Base-by-base conservation (phyloP, 2,797 vertebrate species). In the Luscinia megarhynchos region DNA sequence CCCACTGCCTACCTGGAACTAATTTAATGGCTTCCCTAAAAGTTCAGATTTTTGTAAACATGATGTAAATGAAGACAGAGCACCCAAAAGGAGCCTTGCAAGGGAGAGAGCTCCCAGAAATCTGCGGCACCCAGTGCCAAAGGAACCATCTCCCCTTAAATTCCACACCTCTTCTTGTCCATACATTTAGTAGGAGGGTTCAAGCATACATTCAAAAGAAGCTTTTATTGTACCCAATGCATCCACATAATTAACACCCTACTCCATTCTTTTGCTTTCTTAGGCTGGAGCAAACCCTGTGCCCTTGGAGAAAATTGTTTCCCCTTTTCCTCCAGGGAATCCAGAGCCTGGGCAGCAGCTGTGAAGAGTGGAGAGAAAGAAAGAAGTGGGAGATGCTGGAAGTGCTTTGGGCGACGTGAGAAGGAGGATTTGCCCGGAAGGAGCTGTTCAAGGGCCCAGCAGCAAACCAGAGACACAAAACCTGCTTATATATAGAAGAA, bases 281-380 rank as follows among this genome's bases (percentile, higher is more conserved):
- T 91, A 98, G 98, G 98, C 97, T 98, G 98, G 97, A 95, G 96
- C 97, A 97, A 97, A 97, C 96, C 97, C 97, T 97, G 97, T 96
- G 97, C 97, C 96, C 97, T 98, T 97, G 98, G 97, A 97, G 97
- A 97, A 97, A 97, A 97, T 97, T 96, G 97, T 97, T 97, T 97
- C 97, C 97, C 85, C 87, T 97, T 97, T 97, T 97, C 95, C 97
- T 92, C 84, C 97, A 95, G 96, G 96, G 95, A 97, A 97, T 96
- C 97, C 94, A 95, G 97, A 96, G 96, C 95, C 95, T 94, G 96
- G 96, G 96, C 96, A 95, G 97, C 97, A 94, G 73, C 84, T 86
- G 94, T 93, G 91, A 90, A 76, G 88, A 92, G 78, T 92, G 96
- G 97, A 96, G 96, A 97, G 87, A 94, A 87, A 97, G 97, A 78